Conservation (phyloP, 2,113 vertebrate species). For the Burhinus bistriatus region DNA sequence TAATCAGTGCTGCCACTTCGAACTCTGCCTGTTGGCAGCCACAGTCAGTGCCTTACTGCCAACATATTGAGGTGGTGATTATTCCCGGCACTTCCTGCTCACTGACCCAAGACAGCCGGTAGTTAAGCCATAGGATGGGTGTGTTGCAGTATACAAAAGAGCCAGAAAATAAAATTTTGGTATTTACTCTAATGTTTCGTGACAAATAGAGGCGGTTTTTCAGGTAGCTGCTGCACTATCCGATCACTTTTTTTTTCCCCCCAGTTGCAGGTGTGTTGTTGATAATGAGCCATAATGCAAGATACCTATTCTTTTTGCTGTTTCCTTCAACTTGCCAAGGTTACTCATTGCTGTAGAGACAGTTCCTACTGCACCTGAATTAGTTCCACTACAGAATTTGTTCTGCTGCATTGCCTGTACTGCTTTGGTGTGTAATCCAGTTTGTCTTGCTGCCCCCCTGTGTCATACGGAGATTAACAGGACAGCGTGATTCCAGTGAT, state of each 20-base stretch:
- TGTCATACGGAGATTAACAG: background rate
- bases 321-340: background rate
- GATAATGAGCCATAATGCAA: background rate
- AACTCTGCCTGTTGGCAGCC: background rate
- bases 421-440: background rate
- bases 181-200: background rate
- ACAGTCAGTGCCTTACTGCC: background rate
- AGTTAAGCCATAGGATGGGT: background rate
- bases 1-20: background rate
- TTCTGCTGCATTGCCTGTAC: background rate
- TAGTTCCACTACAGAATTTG: background rate
- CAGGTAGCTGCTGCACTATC: background rate
- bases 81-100: background rate
- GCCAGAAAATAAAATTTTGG: background rate
- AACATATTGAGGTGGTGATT: background rate
- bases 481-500: background rate
- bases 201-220: background rate
- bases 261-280: background rate
- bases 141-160: background rate
- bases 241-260: background rate
- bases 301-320: background rate
- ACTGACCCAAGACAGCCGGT: background rate
- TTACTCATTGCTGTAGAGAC: background rate
- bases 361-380: background rate
- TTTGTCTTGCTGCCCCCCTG: background rate